These are phyloP conservation scores for Campylomormyrus tamandua DNA, from an alignment of 2,113 vertebrate species.

Conservation along the genomic window DNA sequence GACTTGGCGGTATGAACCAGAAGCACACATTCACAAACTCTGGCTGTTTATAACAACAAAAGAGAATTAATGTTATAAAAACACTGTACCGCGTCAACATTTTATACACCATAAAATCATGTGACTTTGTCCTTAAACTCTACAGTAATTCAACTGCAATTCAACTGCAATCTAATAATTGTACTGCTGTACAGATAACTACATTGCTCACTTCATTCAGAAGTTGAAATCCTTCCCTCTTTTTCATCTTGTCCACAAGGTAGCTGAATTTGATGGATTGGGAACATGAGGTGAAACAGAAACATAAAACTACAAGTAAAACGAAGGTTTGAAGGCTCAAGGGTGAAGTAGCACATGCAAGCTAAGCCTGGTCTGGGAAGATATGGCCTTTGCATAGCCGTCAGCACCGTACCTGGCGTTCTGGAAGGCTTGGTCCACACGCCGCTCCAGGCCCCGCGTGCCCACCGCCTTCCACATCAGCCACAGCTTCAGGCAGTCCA, in stretches of 20 bases:
- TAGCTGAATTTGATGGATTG: conserved; percentile 57
- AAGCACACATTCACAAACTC: conserved; percentile 81
- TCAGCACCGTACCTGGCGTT: conserved; percentile 45
- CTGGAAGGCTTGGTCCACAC: conserved; percentile 60
- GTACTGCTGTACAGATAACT: not conserved
- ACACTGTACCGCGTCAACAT: not conserved
- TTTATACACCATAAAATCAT: not conserved
- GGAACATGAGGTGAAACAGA: not conserved
- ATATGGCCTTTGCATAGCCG: not conserved
- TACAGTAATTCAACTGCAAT: not conserved
- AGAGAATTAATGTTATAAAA: not conserved
- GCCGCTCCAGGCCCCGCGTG: conserved; percentile 52
- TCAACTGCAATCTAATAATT: not conserved
- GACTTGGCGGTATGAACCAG: conserved; percentile 76
- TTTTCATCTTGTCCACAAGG: conserved; percentile 69
- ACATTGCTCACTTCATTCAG: conserved; percentile 60
- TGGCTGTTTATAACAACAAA: conserved; percentile 49
- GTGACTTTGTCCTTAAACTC: not conserved
- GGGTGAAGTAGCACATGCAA: not conserved
- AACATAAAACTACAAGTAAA: not conserved
- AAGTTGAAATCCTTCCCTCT: conserved; percentile 71
- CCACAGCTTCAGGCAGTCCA: conserved; percentile 79
- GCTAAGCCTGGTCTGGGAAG: not conserved
- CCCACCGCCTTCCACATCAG: conserved; percentile 77
- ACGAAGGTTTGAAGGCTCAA: not conserved